These are phyloP conservation scores for Oreochromis mossambicus DNA, from an alignment of 2,797 vertebrate genomes.

Conservation along the genomic window DNA sequence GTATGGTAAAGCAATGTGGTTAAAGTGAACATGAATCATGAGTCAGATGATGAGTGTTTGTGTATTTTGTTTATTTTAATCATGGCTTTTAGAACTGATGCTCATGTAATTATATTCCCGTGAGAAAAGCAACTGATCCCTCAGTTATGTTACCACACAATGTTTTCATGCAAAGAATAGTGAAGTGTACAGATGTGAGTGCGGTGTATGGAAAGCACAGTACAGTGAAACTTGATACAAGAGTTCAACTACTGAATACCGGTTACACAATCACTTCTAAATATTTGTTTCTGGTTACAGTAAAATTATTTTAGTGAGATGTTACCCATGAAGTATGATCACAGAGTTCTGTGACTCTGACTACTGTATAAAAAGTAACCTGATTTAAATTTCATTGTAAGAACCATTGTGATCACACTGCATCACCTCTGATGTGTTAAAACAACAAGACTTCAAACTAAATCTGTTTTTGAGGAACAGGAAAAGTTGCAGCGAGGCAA, in stretches of 20 bases:
- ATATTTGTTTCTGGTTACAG: background rate
- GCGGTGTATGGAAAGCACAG: background rate
- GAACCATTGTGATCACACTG: background rate
- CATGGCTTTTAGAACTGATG: background rate
- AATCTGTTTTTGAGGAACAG: background rate
- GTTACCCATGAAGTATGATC: background rate
- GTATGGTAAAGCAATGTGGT: background rate
- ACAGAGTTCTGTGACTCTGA: background rate
- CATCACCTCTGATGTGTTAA: background rate
- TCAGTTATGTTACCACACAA: background rate
- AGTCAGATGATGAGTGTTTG: background rate
- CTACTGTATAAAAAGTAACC: rapidly evolving
- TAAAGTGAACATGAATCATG: background rate
- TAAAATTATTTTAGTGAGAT: background rate
- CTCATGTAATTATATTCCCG: background rate
- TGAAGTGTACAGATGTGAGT: background rate
- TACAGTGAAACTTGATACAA: background rate
- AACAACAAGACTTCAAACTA: background rate
- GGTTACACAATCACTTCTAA: background rate
- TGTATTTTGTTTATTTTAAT: background rate
- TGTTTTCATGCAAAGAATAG: background rate
- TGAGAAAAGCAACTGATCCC: background rate
- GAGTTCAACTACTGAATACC: rapidly evolving
- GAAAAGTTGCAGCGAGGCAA: background rate
- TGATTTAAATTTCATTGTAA: background rate